Base-by-base conservation (phyloP, 2,888 invertebrate genomes). In the Stenchaetothrips biformis region DNA sequence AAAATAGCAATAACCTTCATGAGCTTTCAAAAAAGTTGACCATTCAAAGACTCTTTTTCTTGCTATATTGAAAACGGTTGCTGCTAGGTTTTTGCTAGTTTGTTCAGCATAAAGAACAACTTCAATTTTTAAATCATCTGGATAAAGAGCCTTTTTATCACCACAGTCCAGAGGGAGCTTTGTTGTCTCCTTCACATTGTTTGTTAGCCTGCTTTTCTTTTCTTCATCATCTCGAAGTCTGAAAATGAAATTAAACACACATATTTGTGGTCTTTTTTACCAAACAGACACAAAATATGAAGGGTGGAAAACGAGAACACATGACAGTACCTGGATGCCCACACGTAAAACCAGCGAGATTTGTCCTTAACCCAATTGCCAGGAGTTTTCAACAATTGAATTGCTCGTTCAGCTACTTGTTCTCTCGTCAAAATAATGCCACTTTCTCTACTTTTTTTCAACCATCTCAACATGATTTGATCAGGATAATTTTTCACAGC, bases 41-140 rank as follows among this genome's bases (percentile, higher is more conserved):
- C 67, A 74, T 21, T 74, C 67, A 74, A 21, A 74, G 25, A 74
- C 25, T 2, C 67, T 21, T 74, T 25, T 74, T 7, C 67, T 21
- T 11, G 67, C 67, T 74, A 74, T 74, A 8, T 74, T 74, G 25
- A 74, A 74, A 8, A 74, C 67, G 9, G 21, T 7, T 21, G 67
- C 21, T 25, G 67, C 67, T 7, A 74, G 25, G 25, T 74, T 74
- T 21, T 74, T 21, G 25, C 67, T 74, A 8, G 67, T 74, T 21
- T 25, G 67, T 74, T 74, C 67, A 74, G 67, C 67, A 74, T 74
- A 74, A 2, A 74, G 25, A 74, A 21, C 67, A 74, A 74, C 67
- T 74, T 74, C 67, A 21, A 74, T 25, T 21, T 74, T 74, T 8
- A 74, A 74, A 11, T 74, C 67, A n/a, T 74, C 67, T 7, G 67